Evolutionary conservation across 2,113 vertebrate genomes (phyloP).

Genomic region (Prunella fulvescens): DNA sequence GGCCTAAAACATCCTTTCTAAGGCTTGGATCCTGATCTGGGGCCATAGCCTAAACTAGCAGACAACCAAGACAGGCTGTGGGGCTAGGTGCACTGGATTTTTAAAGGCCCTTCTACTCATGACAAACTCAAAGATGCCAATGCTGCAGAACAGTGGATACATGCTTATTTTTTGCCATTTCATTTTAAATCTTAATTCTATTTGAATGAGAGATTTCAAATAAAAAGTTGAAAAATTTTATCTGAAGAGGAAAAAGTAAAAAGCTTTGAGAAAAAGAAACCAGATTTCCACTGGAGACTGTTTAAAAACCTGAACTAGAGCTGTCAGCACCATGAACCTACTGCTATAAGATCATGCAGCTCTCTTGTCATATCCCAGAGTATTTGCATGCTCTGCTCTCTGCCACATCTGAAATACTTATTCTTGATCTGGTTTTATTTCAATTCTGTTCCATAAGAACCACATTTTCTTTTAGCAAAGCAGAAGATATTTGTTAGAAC

Average conservation of each 20-base stretch:
- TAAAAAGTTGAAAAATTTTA: neutral
- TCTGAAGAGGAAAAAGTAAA: neutral
- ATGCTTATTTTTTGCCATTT: neutral
- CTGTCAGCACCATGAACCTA: neutral
- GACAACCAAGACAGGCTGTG: neutral
- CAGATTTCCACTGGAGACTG: neutral
- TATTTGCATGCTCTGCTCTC: neutral
- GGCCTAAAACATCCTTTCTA: neutral
- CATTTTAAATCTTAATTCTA: neutral
- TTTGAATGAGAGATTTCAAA: neutral
- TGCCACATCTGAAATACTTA: neutral
- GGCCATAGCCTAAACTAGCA: neutral
- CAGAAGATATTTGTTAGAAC: conserved; percentile 6
- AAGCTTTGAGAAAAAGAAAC: neutral
- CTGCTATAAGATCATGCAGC: neutral
- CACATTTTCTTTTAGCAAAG: neutral
- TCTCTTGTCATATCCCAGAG: neutral
- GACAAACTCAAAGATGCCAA: neutral
- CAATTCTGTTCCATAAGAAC: neutral
- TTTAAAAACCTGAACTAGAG: neutral
- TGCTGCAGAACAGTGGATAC: neutral
- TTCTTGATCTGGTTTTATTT: conserved; percentile 10
- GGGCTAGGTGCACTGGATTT: neutral
- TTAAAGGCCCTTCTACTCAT: neutral
- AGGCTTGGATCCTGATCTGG: neutral